Conservation (phyloP, 2,113 vertebrate species). For the Athene cunicularia region DNA sequence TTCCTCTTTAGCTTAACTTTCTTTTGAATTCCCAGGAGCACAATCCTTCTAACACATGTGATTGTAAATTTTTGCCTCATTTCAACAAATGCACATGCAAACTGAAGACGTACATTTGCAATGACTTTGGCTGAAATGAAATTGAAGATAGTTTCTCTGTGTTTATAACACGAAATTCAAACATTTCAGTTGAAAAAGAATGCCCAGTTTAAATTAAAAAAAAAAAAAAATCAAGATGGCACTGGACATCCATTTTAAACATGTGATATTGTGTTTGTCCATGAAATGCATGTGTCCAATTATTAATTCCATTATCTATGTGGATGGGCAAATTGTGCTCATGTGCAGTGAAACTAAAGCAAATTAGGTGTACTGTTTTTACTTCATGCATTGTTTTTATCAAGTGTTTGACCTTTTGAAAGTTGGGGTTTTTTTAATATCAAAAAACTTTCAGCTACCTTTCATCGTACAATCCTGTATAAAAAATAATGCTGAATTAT, state of each 20-base stretch:
- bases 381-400: background rate
- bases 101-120: background rate
- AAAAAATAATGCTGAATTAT: background rate
- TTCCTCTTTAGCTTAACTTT: background rate
- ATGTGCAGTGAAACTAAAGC: background rate
- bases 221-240: background rate
- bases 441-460: background rate
- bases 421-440: background rate
- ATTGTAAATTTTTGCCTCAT: background rate
- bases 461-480: background rate
- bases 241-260: background rate
- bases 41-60: accelerated
- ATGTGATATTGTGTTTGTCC: background rate
- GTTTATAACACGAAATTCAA: background rate
- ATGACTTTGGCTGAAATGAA: background rate
- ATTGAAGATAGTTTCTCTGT: background rate
- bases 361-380: background rate
- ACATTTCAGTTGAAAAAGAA: background rate
- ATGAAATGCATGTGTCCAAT: background rate
- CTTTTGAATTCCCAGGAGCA: background rate
- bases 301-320: background rate
- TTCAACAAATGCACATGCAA: background rate
- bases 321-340: background rate
- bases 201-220: background rate
- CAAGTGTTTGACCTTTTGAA: background rate